Evolutionary conservation across 92 coral and sea anemone genomes (phyloP).

Genomic region (Anthopleura xanthogrammica): DNA sequence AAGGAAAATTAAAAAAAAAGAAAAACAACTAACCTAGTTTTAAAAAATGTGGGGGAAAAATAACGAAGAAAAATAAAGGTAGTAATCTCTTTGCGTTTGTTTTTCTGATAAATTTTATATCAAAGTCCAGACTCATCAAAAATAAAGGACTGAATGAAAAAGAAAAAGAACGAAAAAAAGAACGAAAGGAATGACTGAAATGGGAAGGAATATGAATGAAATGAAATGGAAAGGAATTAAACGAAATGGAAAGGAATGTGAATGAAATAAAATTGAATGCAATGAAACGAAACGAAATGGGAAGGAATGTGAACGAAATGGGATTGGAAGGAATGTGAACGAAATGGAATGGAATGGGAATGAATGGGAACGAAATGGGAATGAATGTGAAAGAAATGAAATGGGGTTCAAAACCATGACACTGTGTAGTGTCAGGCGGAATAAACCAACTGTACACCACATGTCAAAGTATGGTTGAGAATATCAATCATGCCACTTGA

Average conservation of each 20-base stretch:
- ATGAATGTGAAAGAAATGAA: background rate
- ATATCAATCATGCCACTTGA: background rate
- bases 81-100: too few species aligned
- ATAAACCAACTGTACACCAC: background rate
- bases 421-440: too few species aligned
- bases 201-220: background rate
- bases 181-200: background rate
- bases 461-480: background rate
- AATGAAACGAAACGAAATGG: background rate
- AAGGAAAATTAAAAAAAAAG: too few species aligned
- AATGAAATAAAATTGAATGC: background rate
- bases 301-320: background rate
- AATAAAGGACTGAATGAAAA: background rate
- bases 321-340: background rate
- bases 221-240: background rate
- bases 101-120: too few species aligned
- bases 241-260: background rate
- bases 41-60: too few species aligned
- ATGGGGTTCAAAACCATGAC: background rate
- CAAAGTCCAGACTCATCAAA: too few species aligned
- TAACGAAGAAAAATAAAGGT: too few species aligned
- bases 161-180: background rate
- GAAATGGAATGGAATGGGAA: background rate
- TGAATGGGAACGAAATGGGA: background rate
- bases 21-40: too few species aligned